Base-by-base conservation (phyloP, 2,888 invertebrate genomes). In the Spilarctia lutea region DNA sequence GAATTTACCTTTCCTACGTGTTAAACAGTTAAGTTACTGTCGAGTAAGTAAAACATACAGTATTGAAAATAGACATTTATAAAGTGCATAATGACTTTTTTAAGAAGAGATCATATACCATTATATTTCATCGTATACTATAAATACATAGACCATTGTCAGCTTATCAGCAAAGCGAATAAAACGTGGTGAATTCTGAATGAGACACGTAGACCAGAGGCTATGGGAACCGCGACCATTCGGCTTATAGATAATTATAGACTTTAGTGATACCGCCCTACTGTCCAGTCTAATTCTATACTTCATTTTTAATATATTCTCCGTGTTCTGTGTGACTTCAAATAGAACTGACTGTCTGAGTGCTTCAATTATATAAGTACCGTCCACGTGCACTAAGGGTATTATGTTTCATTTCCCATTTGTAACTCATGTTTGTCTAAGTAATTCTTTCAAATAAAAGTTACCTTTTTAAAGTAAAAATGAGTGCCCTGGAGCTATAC, bases 131-230 rank as follows among this genome's bases (percentile, higher is more conserved):
- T n/a, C n/a, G n/a, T n/a, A n/a, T n/a, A n/a, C n/a, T n/a, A n/a
- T n/a, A n/a, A n/a, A n/a, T 73, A 73, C 82, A 89, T 88, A 87
- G 88, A 86, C 68, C 89, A 92, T 92, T 91, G 91, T 92, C 89
- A 90, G 79, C 75, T 73, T 45, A 65, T 65, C 69, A 71, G 72
- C 52, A 33, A 69, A 73, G 77, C 35, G 68, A 72, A 76, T 75
- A 76, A 39, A 39, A 83, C 78, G 79, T 79, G 69, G 75, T 72
- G 35, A 60, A 71, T 39, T 76, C 70, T n/a, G 39, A 68, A 65
- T 68, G 74, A 71, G 67, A 79, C 81, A 85, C 83, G 82, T 82
- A 75, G 68, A 30, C 73, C 52, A 39, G 20, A 20, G 70, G 69
- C 65, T 27, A 75, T 74, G 77, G 76, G 73, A 75, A 74, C 39